Percentiles rank a stretch among this genome's conserved stretches.
These are phyloP conservation scores for Formica aserva DNA, from an alignment of 2,888 invertebrate genomes.

Conservation along the genomic window DNA sequence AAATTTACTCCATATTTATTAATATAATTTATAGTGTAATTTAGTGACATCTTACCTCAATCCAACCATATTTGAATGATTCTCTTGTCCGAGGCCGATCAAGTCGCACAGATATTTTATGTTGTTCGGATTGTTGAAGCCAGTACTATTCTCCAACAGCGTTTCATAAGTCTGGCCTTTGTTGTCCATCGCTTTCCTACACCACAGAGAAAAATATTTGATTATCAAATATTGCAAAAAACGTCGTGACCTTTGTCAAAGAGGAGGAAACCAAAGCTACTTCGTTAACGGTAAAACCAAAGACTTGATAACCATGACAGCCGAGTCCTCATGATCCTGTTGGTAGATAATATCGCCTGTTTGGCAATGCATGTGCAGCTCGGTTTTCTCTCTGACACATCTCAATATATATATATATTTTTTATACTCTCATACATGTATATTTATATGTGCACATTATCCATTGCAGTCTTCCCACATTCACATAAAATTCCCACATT, in stretches of 20 bases:
- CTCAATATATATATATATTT: constrained; percentile 49
- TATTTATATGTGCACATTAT: constrained; percentile 44
- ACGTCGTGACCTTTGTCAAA: constrained; percentile 70
- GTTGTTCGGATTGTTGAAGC: constrained; percentile 96
- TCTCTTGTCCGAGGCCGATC: constrained; percentile 90
- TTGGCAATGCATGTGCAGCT: constrained; percentile 47
- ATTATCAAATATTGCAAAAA: constrained; percentile 68
- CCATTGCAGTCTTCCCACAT: constrained; percentile 57
- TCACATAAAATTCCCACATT: constrained; percentile 16
- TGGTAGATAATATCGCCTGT: background rate
- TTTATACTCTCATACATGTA: constrained; percentile 19
- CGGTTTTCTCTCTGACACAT: constrained; percentile 55
- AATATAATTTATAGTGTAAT: background rate
- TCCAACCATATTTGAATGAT: constrained; percentile 90
- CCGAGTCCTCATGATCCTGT: constrained; percentile 63
- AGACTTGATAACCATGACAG: constrained; percentile 76
- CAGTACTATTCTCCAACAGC: constrained; percentile 93
- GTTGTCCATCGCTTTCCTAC: constrained; percentile 93
- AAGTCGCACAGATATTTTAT: constrained; percentile 92
- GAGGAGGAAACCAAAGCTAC: constrained; percentile 80
- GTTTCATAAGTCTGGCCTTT: constrained; percentile 93
- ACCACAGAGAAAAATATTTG: constrained; percentile 80
- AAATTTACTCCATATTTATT: background rate
- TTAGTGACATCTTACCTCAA: constrained; percentile 88
- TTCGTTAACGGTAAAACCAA: constrained; percentile 81